A percentile compares a stretch with the other conserved stretches of the same genome.
Evolutionary conservation across 2,797 vertebrate species (phyloP).

Genomic region (Tokudaia muenninki): DNA sequence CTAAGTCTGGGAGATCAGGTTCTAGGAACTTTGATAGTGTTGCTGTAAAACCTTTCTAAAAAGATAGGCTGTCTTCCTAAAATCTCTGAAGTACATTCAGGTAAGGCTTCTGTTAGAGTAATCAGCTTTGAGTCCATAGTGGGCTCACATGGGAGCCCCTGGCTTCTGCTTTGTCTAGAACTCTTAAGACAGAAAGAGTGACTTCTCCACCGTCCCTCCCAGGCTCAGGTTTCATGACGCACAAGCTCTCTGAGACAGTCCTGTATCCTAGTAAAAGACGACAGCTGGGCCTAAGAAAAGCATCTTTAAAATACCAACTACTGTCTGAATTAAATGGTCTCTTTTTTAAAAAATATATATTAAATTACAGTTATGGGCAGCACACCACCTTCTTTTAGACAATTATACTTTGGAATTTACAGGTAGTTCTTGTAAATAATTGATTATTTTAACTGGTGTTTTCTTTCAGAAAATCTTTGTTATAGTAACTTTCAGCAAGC

Average conservation of each 20-base stretch:
- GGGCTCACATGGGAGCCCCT: background rate
- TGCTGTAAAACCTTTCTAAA: background rate
- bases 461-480: conserved; percentile 96
- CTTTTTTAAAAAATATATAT: conserved; percentile 32
- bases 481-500: conserved; percentile 96
- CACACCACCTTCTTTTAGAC: background rate
- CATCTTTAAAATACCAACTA: conserved; percentile 58
- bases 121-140: conserved; percentile 37
- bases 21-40: background rate
- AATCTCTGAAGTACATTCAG: conserved; percentile 15
- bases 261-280: conserved; percentile 43
- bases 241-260: conserved; percentile 57
- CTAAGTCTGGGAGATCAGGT: background rate
- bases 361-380: background rate
- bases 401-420: conserved; percentile 55
- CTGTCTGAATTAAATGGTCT: conserved; percentile 18
- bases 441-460: conserved; percentile 79
- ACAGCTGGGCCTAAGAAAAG: conserved; percentile 45
- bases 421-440: conserved; percentile 39
- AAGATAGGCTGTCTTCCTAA: background rate
- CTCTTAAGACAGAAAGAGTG: conserved; percentile 33
- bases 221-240: conserved; percentile 69
- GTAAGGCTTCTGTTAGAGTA: background rate
- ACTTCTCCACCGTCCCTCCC: conserved; percentile 18
- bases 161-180: background rate